Percentiles rank a stretch among this genome's conserved stretches.
These are phyloP conservation scores for Muntiacus reevesi DNA, from an alignment of 2,113 vertebrate species.

Conservation along the genomic window DNA sequence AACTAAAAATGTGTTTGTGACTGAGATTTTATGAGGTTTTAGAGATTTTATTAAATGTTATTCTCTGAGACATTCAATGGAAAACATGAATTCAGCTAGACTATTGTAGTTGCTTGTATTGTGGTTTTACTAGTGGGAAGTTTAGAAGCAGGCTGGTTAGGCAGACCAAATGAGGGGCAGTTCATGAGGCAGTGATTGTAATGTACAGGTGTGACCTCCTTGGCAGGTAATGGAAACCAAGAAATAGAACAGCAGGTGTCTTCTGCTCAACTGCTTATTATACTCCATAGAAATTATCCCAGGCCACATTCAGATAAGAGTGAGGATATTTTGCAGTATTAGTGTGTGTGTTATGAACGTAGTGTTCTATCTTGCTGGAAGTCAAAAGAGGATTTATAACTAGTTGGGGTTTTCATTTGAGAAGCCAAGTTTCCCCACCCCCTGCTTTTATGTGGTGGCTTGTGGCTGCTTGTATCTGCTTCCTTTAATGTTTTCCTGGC, in stretches of 20 bases:
- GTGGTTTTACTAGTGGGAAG: background rate
- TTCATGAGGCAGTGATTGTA: background rate
- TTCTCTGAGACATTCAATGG: background rate
- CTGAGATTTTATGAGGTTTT: background rate
- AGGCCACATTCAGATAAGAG: background rate
- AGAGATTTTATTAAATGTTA: slow-evolving; percentile 7
- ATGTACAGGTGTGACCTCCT: background rate
- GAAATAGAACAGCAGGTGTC: background rate
- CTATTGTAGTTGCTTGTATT: background rate
- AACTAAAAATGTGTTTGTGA: background rate
- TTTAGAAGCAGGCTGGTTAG: background rate
- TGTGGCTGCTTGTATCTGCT: background rate
- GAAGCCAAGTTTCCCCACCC: background rate
- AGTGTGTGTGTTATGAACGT: background rate
- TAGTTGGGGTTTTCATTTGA: slow-evolving; percentile 4
- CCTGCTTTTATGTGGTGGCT: background rate
- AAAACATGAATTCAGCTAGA: background rate
- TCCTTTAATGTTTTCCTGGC: background rate
- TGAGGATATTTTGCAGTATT: background rate
- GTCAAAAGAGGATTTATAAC: background rate
- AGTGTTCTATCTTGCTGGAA: background rate
- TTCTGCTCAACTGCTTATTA: background rate
- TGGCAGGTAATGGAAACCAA: background rate
- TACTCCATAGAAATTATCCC: background rate
- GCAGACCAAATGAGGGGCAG: too few relatives aligned